Evolutionary conservation across 2,888 invertebrate genomes (phyloP).

Genomic region (Parnassius orleans): DNA sequence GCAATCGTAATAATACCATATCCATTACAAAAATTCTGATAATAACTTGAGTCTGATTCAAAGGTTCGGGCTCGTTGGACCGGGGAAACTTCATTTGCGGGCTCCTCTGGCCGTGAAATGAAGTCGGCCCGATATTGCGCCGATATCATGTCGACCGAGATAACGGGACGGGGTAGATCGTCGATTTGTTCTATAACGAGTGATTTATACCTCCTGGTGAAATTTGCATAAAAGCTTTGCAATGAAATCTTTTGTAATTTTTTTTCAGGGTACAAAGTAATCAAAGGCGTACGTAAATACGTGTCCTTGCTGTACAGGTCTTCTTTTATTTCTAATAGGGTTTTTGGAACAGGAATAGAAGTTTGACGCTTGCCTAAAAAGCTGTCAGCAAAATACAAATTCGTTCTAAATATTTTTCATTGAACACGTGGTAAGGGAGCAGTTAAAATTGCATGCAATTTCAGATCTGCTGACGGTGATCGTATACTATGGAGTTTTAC

Average conservation of each 20-base stretch:
- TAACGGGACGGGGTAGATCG: slow-evolving; percentile 34
- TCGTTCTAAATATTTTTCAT: no score
- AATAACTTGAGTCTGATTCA: slow-evolving; percentile 28
- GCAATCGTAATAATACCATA: slow-evolving; percentile 34
- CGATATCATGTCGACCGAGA: slow-evolving; percentile 52
- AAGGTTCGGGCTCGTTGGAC: slow-evolving; percentile 59
- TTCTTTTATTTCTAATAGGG: no score
- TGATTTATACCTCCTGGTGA: slow-evolving; percentile 12
- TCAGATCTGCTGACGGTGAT: no score
- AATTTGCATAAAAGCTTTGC: slow-evolving; percentile 5
- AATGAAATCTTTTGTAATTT: neutral
- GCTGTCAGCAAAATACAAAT: no score
- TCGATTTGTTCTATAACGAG: slow-evolving; percentile 31
- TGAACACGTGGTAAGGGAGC: no score
- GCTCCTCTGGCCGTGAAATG: slow-evolving; percentile 79
- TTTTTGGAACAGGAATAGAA: no score
- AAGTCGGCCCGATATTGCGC: slow-evolving; percentile 65
- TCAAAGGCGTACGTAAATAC: no score
- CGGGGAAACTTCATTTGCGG: slow-evolving; percentile 79
- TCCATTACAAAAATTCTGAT: slow-evolving; percentile 37
- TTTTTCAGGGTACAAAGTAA: no score
- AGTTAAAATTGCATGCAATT: no score
- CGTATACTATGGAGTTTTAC: no score
- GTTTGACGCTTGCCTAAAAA: no score
- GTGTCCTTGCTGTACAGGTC: no score